These are phyloP conservation scores for Coenonympha arcania DNA, from an alignment of 2,888 invertebrate genomes.

Conservation along the genomic window DNA sequence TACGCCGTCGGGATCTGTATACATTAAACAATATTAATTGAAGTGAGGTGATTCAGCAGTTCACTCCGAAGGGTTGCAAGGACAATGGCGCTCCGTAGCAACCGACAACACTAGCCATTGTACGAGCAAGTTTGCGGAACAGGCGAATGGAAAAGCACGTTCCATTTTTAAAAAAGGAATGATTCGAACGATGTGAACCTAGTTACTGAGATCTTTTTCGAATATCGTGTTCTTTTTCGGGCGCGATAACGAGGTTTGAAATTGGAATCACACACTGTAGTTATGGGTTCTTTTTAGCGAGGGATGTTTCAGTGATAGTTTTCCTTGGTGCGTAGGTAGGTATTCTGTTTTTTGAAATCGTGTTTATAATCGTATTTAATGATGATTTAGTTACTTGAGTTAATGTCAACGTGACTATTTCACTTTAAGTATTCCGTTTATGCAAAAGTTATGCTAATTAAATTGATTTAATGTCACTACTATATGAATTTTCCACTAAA, in stretches of 20 bases:
- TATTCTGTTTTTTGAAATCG: too few relatives aligned
- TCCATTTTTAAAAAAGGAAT: constrained; percentile 42
- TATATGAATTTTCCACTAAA: too few relatives aligned
- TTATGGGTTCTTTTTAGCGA: constrained; percentile 45
- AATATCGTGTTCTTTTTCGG: constrained; percentile 23
- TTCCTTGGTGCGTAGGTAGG: too few relatives aligned
- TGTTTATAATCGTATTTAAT: too few relatives aligned
- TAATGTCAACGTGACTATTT: too few relatives aligned
- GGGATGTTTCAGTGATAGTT: constrained; percentile 50
- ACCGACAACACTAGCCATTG: constrained; percentile 30
- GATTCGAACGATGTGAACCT: constrained; percentile 3
- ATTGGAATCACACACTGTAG: constrained; percentile 56
- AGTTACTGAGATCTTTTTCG: constrained; percentile 30
- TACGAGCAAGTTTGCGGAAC: constrained; percentile 34
- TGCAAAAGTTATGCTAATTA: too few relatives aligned
- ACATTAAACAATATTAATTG: constrained; percentile 70
- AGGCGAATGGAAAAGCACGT: constrained; percentile 37
- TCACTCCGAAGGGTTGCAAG: constrained; percentile 47
- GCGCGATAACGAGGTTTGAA: constrained; percentile 63
- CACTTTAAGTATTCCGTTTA: too few relatives aligned
- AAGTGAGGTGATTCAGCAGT: constrained; percentile 57
- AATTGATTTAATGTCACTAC: too few relatives aligned
- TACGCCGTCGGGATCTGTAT: constrained; percentile 57
- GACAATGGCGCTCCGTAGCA: constrained; percentile 40
- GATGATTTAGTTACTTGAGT: too few relatives aligned